Conservation (phyloP, 2,113 vertebrate genomes). For the Erythrocercus mccallii region DNA sequence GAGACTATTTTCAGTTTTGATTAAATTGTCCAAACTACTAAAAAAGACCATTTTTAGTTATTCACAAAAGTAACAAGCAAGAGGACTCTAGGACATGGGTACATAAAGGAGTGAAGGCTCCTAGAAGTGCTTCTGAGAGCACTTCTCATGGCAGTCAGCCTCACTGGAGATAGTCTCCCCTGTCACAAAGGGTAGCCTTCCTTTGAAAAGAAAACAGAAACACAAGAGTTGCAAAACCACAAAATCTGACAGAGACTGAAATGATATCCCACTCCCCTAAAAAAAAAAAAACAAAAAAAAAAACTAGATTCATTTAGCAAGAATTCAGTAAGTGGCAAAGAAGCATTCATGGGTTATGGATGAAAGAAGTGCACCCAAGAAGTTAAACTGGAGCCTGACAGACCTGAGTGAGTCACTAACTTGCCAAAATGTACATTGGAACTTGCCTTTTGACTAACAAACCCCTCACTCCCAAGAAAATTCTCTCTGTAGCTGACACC, state of each 20-base stretch:
- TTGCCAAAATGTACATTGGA: not conserved
- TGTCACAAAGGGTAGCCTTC: not conserved
- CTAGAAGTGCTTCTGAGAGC: not conserved
- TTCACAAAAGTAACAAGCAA: not conserved
- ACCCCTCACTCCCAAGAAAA: not conserved
- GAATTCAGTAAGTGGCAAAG: not conserved
- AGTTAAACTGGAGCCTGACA: not conserved
- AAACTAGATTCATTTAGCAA: not conserved
- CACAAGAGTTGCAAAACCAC: not conserved
- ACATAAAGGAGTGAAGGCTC: not conserved
- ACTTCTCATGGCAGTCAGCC: not conserved
- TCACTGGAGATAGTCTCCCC: not conserved
- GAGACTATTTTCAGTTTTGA: not conserved
- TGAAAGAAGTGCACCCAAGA: not conserved
- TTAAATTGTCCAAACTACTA: not conserved
- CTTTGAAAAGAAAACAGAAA: slow-evolving; percentile 4
- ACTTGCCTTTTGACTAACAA: not conserved
- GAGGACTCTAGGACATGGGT: not conserved
- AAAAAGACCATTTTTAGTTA: not conserved
- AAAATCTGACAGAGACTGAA: not conserved
- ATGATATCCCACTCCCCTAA: not conserved
- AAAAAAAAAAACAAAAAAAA: no score
- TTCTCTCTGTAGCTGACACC: not conserved
- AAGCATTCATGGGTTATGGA: not conserved
- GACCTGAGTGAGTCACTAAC: not conserved